Evolutionary conservation across 2,113 vertebrate species (phyloP).

Genomic region (Penelope pileata): DNA sequence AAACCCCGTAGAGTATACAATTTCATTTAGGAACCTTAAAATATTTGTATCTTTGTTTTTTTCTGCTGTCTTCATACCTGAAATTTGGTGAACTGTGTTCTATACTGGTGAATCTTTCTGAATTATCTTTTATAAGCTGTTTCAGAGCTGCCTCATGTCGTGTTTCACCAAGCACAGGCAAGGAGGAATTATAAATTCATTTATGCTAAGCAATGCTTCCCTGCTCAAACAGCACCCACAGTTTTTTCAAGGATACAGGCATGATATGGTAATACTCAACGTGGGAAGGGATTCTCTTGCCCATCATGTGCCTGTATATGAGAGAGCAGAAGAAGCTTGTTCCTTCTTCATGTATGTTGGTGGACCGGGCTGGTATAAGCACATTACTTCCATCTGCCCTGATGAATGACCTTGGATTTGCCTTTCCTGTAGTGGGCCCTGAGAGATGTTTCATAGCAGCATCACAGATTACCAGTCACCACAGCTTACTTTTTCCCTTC

Average conservation of each 20-base stretch:
- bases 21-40: neutral
- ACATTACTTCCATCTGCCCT: neutral
- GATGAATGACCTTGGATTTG: neutral
- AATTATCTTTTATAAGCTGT: slow-evolving; percentile 25
- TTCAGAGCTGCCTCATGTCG: slow-evolving; percentile 34
- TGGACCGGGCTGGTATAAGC: neutral
- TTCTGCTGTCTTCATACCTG: neutral
- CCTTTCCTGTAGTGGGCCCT: neutral
- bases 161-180: slow-evolving; percentile 22
- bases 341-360: neutral
- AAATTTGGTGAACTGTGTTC: neutral
- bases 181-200: slow-evolving; percentile 59
- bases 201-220: slow-evolving; percentile 61
- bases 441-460: neutral
- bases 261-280: slow-evolving; percentile 31
- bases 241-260: neutral
- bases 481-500: fast-evolving
- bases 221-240: slow-evolving; percentile 38
- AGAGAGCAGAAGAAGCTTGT: neutral
- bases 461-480: neutral
- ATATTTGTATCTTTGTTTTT: slow-evolving; percentile 42
- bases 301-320: slow-evolving; percentile 12
- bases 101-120: neutral
- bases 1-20: neutral
- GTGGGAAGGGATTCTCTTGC: slow-evolving; percentile 24